Percentiles rank a stretch among this genome's conserved stretches.
phyloP scores from a whole-genome alignment of 2,888 invertebrate species.

The Melieria omissa region DNA sequence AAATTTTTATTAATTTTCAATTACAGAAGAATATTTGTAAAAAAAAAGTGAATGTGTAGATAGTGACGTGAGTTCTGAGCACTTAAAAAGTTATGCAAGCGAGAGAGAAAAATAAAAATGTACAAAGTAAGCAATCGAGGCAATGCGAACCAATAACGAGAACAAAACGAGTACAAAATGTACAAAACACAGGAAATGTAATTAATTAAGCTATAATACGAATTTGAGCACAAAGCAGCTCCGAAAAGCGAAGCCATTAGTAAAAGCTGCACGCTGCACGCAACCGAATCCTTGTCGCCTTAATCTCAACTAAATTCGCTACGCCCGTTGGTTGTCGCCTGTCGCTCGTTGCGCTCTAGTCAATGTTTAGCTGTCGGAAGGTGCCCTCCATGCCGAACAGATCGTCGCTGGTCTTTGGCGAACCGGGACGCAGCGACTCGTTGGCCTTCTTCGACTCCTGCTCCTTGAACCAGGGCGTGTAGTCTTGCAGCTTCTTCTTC shows the following conservation, averaged over 20 bases:
- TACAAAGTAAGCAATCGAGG: slow-evolving; percentile 10
- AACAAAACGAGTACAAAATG: slow-evolving; percentile 15
- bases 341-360: slow-evolving; percentile 67
- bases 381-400: slow-evolving; percentile 91
- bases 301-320: slow-evolving; percentile 24
- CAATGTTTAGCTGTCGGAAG: slow-evolving; percentile 85
- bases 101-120: slow-evolving; percentile 16
- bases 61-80: neutral
- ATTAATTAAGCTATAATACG: slow-evolving; percentile 45
- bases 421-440: slow-evolving; percentile 83
- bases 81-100: slow-evolving; percentile 1
- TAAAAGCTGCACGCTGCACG: slow-evolving; percentile 9
- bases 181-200: slow-evolving; percentile 14
- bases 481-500: slow-evolving; percentile 81
- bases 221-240: slow-evolving; percentile 32
- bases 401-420: slow-evolving; percentile 86
- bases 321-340: neutral
- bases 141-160: slow-evolving; percentile 22
- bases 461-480: slow-evolving; percentile 83
- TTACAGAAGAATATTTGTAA: neutral
- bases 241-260: slow-evolving; percentile 8
- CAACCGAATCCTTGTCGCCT: slow-evolving; percentile 8
- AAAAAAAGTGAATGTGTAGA: slow-evolving; percentile 11
- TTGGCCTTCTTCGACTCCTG: slow-evolving; percentile 83
- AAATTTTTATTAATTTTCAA: too few species aligned